Conservation (phyloP, 2,888 invertebrate genomes). For the Ennomos quercinarius region DNA sequence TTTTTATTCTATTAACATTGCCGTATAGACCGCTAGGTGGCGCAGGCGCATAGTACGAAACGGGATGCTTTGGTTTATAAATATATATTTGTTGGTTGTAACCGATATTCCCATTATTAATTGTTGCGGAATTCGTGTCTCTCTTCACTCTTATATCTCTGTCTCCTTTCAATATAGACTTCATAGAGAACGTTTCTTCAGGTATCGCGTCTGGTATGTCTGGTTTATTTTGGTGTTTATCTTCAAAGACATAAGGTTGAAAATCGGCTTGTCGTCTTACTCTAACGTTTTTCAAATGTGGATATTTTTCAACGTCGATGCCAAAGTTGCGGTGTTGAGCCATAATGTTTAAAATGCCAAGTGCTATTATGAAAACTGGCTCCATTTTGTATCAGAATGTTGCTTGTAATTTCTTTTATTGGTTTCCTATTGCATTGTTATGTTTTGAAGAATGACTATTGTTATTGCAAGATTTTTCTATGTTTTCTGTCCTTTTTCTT, state of each 20-base stretch:
- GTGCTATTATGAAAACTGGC: slow-evolving; percentile 10
- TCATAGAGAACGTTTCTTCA: slow-evolving; percentile 2
- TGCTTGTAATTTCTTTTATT: no score
- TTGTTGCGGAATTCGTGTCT: not conserved
- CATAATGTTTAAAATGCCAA: slow-evolving; percentile 47
- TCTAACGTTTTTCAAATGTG: slow-evolving; percentile 44
- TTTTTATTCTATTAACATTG: slow-evolving; percentile 8
- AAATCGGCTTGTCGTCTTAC: slow-evolving; percentile 43
- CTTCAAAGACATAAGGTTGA: not conserved
- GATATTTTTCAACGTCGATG: slow-evolving; percentile 43
- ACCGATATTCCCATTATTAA: not conserved
- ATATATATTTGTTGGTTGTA: not conserved
- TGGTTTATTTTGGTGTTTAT: not conserved
- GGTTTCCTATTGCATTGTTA: no score
- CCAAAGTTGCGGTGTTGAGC: slow-evolving; percentile 50
- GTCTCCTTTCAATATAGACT: slow-evolving; percentile 11
- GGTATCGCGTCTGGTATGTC: not conserved
- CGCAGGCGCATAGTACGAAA: no score
- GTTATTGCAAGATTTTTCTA: no score
- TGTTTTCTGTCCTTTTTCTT: no score
- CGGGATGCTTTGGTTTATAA: not conserved
- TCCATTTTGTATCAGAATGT: slow-evolving; percentile 9
- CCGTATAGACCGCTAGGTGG: not conserved
- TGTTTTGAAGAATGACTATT: no score
- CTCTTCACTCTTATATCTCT: not conserved